Conservation (phyloP, 2,113 vertebrate species). For the Rhinogobius similis region DNA sequence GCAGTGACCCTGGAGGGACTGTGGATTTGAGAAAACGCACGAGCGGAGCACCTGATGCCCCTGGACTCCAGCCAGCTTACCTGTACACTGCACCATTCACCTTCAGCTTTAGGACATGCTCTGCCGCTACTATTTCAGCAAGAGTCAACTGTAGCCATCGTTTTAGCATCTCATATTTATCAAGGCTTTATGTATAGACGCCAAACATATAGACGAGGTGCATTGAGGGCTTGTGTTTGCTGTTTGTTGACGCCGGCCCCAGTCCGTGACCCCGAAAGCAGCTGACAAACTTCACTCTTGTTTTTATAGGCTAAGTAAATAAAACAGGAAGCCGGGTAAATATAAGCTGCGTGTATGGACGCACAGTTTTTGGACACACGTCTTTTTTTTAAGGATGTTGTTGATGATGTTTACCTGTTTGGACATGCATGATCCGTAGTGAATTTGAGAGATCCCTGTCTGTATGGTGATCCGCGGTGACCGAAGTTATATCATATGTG, state of each 20-base stretch:
- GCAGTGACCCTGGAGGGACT: background rate
- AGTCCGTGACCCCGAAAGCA: conserved; percentile 40
- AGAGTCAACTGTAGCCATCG: conserved; percentile 12
- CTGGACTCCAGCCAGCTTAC: conserved; percentile 20
- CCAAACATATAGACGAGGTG: background rate
- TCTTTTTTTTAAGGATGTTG: background rate
- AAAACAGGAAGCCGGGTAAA: conserved; percentile 27
- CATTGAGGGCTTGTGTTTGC: background rate
- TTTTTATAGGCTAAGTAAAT: conserved; percentile 59
- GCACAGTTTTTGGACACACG: background rate
- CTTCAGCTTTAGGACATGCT: conserved; percentile 26
- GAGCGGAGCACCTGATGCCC: conserved; percentile 31
- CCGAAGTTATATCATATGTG: conserved; percentile 20
- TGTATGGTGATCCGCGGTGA: background rate
- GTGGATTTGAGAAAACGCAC: conserved; percentile 4
- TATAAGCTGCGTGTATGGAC: conserved; percentile 14
- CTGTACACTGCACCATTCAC: conserved; percentile 26
- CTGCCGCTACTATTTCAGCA: background rate
- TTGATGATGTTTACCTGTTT: background rate
- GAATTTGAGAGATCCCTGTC: background rate
- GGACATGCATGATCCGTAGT: background rate
- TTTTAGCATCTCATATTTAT: conserved; percentile 35
- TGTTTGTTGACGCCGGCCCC: conserved; percentile 44
- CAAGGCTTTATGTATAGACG: conserved; percentile 5
- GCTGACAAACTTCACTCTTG: conserved; percentile 37